phyloP scores from a whole-genome alignment of 2,888 invertebrate species.

The Yponomeuta evonymella region DNA sequence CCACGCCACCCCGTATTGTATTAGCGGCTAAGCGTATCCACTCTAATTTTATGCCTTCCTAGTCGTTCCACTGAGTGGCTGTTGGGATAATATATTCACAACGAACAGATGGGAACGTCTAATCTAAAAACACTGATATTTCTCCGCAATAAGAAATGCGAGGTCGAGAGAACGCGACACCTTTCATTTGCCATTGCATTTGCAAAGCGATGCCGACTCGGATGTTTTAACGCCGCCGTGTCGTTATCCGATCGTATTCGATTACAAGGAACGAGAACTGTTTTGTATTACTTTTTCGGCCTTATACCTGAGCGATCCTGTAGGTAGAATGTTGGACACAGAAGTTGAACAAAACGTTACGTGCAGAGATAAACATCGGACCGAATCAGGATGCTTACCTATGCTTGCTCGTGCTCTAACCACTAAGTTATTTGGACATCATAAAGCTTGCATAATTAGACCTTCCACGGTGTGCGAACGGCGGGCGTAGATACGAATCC shows the following conservation, averaged over 20 bases:
- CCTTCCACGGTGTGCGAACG: too few relatives aligned
- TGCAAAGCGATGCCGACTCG: neutral
- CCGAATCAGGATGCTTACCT: too few relatives aligned
- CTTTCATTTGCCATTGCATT: neutral
- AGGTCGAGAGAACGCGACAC: neutral
- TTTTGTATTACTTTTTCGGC: neutral
- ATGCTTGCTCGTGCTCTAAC: too few relatives aligned
- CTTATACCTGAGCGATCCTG: neutral
- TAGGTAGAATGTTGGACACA: neutral
- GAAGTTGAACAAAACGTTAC: too few relatives aligned
- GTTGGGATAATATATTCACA: neutral
- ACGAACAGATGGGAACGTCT: neutral
- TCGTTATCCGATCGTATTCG: neutral
- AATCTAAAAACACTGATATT: slow-evolving; percentile 2
- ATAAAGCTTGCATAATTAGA: too few relatives aligned
- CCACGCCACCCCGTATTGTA: neutral
- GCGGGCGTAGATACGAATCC: too few relatives aligned
- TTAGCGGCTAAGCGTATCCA: neutral
- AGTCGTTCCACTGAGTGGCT: neutral
- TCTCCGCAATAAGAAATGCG: neutral
- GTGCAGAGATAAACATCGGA: too few relatives aligned
- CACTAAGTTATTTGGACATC: too few relatives aligned
- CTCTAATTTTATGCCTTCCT: neutral
- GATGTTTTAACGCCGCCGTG: neutral
- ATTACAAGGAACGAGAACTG: neutral